phyloP scores from a whole-genome alignment of 1,140 invertebrate species.

The Ephestia elutella region DNA sequence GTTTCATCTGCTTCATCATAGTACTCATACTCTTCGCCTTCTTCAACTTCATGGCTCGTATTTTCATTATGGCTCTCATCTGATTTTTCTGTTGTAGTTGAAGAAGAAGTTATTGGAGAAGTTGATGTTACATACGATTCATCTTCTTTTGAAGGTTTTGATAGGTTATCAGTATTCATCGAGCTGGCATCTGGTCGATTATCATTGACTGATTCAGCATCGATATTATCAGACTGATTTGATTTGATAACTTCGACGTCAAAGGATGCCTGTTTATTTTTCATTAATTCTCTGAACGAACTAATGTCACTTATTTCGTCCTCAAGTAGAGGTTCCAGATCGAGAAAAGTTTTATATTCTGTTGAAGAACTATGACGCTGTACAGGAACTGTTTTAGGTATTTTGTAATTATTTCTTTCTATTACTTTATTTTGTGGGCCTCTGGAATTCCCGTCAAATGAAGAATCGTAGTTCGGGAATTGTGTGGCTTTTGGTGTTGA shows the following conservation, averaged over 20 bases:
- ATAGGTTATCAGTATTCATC: constrained; percentile 52
- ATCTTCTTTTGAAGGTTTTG: constrained; percentile 24
- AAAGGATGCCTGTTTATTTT: constrained; percentile 67
- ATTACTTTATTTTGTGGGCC: constrained; percentile 30
- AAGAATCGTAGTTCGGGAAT: constrained; percentile 54
- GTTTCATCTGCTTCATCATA: constrained; percentile 54
- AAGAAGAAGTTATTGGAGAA: constrained; percentile 12
- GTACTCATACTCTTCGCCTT: constrained; percentile 63
- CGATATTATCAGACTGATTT: constrained; percentile 32
- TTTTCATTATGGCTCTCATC: constrained; percentile 34
- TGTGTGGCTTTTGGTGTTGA: constrained; percentile 41
- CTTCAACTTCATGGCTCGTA: constrained; percentile 38
- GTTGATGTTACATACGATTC: not conserved
- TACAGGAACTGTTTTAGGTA: constrained; percentile 31
- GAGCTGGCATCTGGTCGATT: constrained; percentile 60
- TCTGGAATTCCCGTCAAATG: constrained; percentile 37
- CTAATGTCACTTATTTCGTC: constrained; percentile 71
- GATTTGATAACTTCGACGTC: constrained; percentile 75
- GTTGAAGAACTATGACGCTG: constrained; percentile 54
- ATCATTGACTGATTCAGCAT: constrained; percentile 30
- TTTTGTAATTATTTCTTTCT: constrained; percentile 32
- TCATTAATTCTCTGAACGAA: constrained; percentile 69
- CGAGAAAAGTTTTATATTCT: constrained; percentile 70
- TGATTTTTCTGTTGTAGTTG: constrained; percentile 18
- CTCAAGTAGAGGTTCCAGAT: constrained; percentile 74